Conservation (phyloP, 2,113 vertebrate genomes). For the Paraplagusia blochii region DNA sequence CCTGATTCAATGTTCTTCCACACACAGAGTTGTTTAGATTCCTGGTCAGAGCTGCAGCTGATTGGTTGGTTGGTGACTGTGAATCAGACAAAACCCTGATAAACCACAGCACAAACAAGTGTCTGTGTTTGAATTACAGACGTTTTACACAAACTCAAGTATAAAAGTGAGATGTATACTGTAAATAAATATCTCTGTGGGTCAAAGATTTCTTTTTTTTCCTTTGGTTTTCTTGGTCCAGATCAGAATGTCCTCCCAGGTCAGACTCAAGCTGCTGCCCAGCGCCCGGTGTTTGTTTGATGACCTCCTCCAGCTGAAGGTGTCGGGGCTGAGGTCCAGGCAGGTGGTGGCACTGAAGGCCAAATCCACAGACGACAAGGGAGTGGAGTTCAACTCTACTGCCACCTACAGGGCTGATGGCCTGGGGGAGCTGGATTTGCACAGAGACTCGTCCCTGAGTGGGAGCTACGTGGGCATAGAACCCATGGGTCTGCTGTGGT, state of each 20-base stretch:
- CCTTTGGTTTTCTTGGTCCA: not conserved
- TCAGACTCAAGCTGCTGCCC: conserved; percentile 54
- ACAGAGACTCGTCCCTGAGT: conserved; percentile 40
- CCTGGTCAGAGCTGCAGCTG: too few relatives aligned
- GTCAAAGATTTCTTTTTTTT: too few relatives aligned
- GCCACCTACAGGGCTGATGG: conserved; percentile 50
- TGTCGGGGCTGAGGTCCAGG: conserved; percentile 39
- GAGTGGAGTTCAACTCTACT: conserved; percentile 28
- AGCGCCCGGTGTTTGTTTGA: conserved; percentile 50
- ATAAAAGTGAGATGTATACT: too few relatives aligned
- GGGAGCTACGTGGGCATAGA: conserved; percentile 52
- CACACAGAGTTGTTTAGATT: too few relatives aligned
- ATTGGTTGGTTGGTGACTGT: too few relatives aligned
- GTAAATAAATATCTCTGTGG: too few relatives aligned
- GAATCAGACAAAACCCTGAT: too few relatives aligned
- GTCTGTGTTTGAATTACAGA: too few relatives aligned
- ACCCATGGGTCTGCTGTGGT: conserved; percentile 59
- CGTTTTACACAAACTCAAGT: too few relatives aligned
- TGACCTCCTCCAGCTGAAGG: conserved; percentile 44
- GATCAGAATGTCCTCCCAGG: conserved; percentile 29
- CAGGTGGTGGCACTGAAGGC: conserved; percentile 57
- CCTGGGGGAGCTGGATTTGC: conserved; percentile 42
- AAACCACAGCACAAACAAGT: too few relatives aligned
- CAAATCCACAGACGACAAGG: conserved; percentile 31
- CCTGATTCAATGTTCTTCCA: too few relatives aligned